These are phyloP conservation scores for Cettia cetti DNA, from an alignment of 2,113 vertebrate species.

Conservation along the genomic window DNA sequence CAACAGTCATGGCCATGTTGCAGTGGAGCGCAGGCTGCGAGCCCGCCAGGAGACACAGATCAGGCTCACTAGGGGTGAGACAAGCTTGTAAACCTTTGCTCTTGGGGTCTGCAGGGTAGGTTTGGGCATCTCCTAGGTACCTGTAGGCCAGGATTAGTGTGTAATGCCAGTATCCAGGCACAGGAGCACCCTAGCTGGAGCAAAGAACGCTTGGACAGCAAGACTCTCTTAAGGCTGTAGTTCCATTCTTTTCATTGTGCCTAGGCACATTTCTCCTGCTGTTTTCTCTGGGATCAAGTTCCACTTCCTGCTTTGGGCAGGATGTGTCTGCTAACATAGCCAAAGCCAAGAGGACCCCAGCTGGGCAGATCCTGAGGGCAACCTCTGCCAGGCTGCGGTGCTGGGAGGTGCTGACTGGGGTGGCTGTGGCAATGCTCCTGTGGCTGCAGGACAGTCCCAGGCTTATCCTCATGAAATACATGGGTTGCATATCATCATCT, in stretches of 20 bases:
- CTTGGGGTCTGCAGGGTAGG: neutral
- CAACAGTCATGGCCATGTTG: conserved; percentile 87
- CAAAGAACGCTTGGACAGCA: accelerated
- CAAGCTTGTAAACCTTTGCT: neutral
- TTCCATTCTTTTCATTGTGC: neutral
- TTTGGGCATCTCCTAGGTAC: neutral
- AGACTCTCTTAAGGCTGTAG: neutral
- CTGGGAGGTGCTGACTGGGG: neutral
- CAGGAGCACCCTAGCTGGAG: too few relatives aligned
- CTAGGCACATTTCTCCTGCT: neutral
- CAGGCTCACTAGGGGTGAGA: conserved; percentile 78
- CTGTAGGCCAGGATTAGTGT: neutral
- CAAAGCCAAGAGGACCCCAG: neutral
- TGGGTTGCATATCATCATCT: neutral
- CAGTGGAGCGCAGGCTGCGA: conserved; percentile 78
- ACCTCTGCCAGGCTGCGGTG: neutral
- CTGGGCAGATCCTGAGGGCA: neutral
- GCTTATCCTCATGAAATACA: accelerated
- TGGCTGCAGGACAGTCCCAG: neutral
- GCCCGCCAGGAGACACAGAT: conserved; percentile 76
- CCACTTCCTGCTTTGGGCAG: neutral
- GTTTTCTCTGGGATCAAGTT: neutral
- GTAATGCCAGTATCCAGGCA: neutral
- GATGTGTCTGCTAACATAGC: neutral
- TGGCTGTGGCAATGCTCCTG: neutral